These are phyloP conservation scores for Brenthis ino DNA, from an alignment of 2,888 invertebrate species.

Conservation along the genomic window DNA sequence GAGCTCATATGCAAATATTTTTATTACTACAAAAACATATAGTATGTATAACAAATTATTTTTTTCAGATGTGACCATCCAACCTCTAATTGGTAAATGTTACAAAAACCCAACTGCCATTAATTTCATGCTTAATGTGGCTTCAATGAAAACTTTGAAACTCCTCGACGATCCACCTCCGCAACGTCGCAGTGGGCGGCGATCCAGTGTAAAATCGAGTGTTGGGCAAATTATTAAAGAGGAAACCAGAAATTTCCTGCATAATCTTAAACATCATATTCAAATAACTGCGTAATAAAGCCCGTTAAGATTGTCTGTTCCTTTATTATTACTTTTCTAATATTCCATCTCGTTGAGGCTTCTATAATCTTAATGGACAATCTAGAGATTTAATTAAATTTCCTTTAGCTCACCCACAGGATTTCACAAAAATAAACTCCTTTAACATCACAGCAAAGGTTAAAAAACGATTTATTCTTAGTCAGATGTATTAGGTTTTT, in stretches of 20 bases:
- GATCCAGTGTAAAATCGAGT: constrained; percentile 23
- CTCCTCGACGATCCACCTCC: constrained; percentile 48
- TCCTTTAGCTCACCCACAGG: constrained; percentile 24
- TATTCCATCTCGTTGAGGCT: constrained; percentile 20
- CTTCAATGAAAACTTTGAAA: constrained; percentile 58
- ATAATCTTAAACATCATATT: constrained; percentile 11
- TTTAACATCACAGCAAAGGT: background rate
- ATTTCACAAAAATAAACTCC: constrained; percentile 28
- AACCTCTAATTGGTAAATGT: constrained; percentile 54
- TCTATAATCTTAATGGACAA: constrained; percentile 36
- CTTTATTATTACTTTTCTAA: constrained; percentile 21
- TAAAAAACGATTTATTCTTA: constrained; percentile 6
- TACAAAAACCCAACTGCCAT: constrained; percentile 53
- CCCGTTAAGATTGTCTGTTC: constrained; percentile 15
- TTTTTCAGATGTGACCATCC: constrained; percentile 65
- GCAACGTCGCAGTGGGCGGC: background rate
- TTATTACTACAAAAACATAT: too few relatives aligned
- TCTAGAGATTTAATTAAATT: constrained; percentile 40
- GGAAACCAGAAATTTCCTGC: constrained; percentile 33
- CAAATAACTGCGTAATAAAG: constrained; percentile 16
- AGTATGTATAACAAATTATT: too few relatives aligned
- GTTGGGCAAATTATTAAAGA: constrained; percentile 27
- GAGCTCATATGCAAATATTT: too few relatives aligned
- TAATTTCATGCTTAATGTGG: constrained; percentile 60
- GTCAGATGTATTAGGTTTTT: too few relatives aligned